phyloP scores from a whole-genome alignment of 2,113 vertebrate genomes.

The Cheirogaleus medius region DNA sequence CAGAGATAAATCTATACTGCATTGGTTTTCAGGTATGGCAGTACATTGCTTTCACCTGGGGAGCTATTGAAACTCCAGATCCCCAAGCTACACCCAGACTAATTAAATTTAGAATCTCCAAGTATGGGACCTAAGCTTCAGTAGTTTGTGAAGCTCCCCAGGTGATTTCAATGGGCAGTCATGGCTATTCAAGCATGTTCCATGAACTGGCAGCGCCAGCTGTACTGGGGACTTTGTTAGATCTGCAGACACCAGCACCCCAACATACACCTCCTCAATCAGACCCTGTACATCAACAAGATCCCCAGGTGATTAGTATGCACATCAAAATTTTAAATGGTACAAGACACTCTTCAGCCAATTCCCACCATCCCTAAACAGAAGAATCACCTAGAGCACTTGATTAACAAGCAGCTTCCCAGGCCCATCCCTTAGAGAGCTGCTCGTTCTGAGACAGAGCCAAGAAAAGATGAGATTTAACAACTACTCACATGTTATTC shows the following conservation, averaged over 20 bases:
- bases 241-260: not conserved
- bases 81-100: not conserved
- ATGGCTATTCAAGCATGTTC: not conserved
- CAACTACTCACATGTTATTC: not conserved
- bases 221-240: not conserved
- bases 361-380: not conserved
- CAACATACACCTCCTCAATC: not conserved
- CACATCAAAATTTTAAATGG: not conserved
- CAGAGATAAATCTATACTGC: not conserved
- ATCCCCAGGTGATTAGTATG: not conserved
- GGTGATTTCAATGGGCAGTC: not conserved
- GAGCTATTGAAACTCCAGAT: not conserved
- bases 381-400: not conserved
- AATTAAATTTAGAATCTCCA: slow-evolving; percentile 4
- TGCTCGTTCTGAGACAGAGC: not conserved
- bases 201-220: not conserved
- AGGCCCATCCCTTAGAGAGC: not conserved
- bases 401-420: no score
- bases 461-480: not conserved
- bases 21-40: not conserved
- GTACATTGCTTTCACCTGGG: not conserved
- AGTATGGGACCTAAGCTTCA: not conserved
- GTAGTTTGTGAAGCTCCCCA: not conserved
- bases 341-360: not conserved
- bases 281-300: not conserved